A percentile compares a stretch with the other conserved stretches of the same genome.
phyloP scores from a whole-genome alignment of 2,797 vertebrate genomes.

The Crenichthys baileyi region DNA sequence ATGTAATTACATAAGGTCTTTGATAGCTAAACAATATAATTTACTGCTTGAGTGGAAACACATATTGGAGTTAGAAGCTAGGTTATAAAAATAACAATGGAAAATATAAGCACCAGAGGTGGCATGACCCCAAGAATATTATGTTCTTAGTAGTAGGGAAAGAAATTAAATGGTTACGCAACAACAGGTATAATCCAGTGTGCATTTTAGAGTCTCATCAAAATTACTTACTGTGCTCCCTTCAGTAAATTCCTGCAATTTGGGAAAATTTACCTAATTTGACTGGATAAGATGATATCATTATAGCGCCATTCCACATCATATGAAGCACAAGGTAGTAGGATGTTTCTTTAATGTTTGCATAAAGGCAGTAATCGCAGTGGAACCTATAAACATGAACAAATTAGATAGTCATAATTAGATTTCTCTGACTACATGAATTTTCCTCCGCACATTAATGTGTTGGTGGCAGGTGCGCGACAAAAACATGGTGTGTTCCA shows the following conservation, averaged over 20 bases:
- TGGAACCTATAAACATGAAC: background rate
- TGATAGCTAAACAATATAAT: conserved; percentile 81
- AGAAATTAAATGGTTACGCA: conserved; percentile 19
- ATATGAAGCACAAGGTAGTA: background rate
- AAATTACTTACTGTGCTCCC: background rate
- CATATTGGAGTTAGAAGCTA: conserved; percentile 43
- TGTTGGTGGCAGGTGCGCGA: background rate
- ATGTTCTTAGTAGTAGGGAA: conserved; percentile 24
- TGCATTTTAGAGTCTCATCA: background rate
- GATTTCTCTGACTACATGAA: background rate
- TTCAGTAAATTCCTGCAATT: background rate
- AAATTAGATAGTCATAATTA: background rate
- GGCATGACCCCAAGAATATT: conserved; percentile 21
- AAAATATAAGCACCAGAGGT: conserved; percentile 31
- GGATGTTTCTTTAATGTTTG: background rate
- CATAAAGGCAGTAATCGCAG: background rate
- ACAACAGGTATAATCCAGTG: conserved; percentile 10
- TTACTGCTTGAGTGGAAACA: conserved; percentile 73
- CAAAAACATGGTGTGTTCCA: background rate
- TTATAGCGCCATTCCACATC: background rate
- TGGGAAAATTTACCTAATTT: background rate
- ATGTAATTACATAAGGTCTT: conserved; percentile 80
- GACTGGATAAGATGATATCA: background rate
- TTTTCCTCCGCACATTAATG: background rate
- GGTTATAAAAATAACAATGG: conserved; percentile 43